Evolutionary conservation across 2,888 invertebrate genomes (phyloP).

Genomic region (Leistus spinibarbis): DNA sequence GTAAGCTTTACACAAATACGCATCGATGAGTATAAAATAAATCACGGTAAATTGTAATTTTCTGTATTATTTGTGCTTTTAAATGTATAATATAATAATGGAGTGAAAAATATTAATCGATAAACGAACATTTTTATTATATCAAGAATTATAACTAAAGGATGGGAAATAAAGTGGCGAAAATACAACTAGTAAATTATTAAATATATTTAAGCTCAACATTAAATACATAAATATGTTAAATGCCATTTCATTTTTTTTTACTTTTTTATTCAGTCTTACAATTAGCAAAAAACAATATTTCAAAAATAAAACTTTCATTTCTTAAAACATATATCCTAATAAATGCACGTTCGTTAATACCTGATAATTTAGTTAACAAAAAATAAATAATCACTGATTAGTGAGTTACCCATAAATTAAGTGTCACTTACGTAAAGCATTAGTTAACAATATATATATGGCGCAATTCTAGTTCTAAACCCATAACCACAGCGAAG

Average conservation of each 20-base stretch:
- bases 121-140: no score
- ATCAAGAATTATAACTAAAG: no score
- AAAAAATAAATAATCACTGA: background rate
- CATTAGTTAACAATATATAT: background rate
- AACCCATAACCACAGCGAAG: background rate
- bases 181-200: constrained; percentile 15
- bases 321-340: constrained; percentile 23
- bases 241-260: constrained; percentile 16
- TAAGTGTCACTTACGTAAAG: no score
- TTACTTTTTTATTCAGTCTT: constrained; percentile 22
- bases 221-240: constrained; percentile 21
- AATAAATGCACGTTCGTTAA: constrained; percentile 25
- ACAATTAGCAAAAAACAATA: constrained; percentile 19
- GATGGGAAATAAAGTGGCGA: no score
- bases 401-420: background rate
- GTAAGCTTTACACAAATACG: no score
- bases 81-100: no score
- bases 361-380: background rate
- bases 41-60: no score
- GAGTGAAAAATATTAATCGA: no score
- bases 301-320: constrained; percentile 19
- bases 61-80: no score
- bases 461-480: background rate
- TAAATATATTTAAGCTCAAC: constrained; percentile 37
- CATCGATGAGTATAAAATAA: no score